These are phyloP conservation scores for Xenops minutus DNA, from an alignment of 2,797 vertebrate genomes.

Conservation along the genomic window DNA sequence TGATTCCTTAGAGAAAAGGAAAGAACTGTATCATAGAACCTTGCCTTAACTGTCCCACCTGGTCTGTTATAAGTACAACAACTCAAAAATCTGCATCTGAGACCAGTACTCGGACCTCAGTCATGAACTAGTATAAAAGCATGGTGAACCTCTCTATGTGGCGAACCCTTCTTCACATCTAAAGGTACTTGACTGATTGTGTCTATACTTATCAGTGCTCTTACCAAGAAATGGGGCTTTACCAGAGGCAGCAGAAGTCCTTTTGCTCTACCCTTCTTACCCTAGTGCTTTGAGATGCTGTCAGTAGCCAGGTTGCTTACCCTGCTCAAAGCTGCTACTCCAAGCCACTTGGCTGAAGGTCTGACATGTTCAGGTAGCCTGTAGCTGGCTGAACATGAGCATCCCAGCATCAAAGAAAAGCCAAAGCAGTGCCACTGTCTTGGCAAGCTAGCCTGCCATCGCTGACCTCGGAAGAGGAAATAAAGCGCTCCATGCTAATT, in stretches of 20 bases:
- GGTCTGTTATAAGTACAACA: background rate
- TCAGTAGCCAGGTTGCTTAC: background rate
- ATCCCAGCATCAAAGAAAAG: background rate
- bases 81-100: background rate
- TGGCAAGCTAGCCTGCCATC: background rate
- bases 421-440: background rate
- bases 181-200: background rate
- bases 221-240: background rate
- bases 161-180: background rate
- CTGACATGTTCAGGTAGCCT: background rate
- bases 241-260: background rate
- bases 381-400: background rate
- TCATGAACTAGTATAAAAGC: background rate
- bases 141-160: background rate
- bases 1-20: background rate
- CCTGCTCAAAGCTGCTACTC: fast-evolving
- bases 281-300: background rate
- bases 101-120: background rate
- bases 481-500: background rate
- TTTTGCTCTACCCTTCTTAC: background rate
- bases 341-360: background rate
- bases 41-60: background rate
- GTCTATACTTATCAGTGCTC: background rate
- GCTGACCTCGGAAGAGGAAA: background rate
- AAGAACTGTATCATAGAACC: background rate